phyloP scores from a whole-genome alignment of 2,113 vertebrate species.

The Meriones unguiculatus region DNA sequence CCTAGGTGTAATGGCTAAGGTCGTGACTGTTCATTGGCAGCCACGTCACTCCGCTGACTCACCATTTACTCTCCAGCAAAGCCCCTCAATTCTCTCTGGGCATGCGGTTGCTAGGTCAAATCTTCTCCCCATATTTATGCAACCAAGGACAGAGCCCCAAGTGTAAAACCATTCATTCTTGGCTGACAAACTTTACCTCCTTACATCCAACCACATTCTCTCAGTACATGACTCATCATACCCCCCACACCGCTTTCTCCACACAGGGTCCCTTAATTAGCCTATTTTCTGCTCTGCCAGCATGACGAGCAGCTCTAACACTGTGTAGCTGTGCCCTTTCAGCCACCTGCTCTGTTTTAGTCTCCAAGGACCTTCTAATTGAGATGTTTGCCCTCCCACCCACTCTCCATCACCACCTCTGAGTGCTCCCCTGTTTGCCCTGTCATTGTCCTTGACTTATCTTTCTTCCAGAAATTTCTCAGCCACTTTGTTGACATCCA shows the following conservation, averaged over 20 bases:
- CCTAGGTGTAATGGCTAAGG: constrained; percentile 40
- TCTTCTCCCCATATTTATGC: constrained; percentile 39
- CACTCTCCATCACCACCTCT: not conserved
- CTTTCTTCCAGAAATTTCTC: constrained; percentile 1
- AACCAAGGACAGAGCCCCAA: not conserved
- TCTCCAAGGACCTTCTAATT: not conserved
- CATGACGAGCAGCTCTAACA: not conserved
- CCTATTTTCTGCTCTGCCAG: not conserved
- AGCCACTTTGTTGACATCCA: not conserved
- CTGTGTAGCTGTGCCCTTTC: not conserved
- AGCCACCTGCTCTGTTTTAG: not conserved
- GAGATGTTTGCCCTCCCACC: not conserved
- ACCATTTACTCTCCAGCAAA: not conserved
- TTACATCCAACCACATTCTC: not conserved
- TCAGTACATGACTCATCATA: not conserved
- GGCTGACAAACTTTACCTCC: not conserved
- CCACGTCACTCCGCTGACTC: not conserved
- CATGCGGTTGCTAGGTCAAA: constrained; percentile 59
- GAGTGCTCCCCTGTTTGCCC: not conserved
- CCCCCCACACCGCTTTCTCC: not conserved
- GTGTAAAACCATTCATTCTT: constrained; percentile 28
- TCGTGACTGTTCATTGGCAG: constrained; percentile 33
- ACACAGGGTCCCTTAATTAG: not conserved
- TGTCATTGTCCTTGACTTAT: not conserved
- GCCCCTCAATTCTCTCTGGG: constrained; percentile 11